Conservation (phyloP, 2,113 vertebrate species). For the Hystrix cristata region DNA sequence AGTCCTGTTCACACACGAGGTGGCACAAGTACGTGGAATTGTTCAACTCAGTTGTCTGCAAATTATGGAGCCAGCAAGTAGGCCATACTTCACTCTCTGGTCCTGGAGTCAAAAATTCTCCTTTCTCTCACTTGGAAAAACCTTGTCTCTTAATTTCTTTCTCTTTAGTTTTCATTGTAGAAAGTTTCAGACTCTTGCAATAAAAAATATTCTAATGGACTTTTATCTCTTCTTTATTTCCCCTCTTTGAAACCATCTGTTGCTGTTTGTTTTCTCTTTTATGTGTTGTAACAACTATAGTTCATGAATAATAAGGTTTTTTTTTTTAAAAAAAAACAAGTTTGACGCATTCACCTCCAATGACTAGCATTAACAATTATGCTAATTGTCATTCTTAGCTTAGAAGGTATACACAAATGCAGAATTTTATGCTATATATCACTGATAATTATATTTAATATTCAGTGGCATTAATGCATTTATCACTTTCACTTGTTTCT, state of each 20-base stretch:
- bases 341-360: not conserved
- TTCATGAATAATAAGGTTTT: not conserved
- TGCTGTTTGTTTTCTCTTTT: slow-evolving; percentile 27
- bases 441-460: not conserved
- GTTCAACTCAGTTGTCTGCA: not conserved
- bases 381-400: slow-evolving; percentile 9
- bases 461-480: not conserved
- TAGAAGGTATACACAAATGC: not conserved
- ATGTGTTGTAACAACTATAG: not conserved
- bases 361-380: not conserved
- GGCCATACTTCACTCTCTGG: not conserved
- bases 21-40: not conserved
- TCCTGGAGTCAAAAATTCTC: not conserved
- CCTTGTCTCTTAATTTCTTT: not conserved
- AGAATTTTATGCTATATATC: slow-evolving; percentile 33
- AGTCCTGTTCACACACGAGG: not conserved
- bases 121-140: not conserved
- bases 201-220: not conserved
- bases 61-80: not conserved
- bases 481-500: slow-evolving; percentile 13
- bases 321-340: not conserved
- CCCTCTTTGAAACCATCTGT: not conserved
- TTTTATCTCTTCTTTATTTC: not conserved
- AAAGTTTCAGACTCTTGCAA: not conserved
- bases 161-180: not conserved